Base-by-base conservation (phyloP, 2,113 vertebrate genomes). In the Seriola rivoliana region DNA sequence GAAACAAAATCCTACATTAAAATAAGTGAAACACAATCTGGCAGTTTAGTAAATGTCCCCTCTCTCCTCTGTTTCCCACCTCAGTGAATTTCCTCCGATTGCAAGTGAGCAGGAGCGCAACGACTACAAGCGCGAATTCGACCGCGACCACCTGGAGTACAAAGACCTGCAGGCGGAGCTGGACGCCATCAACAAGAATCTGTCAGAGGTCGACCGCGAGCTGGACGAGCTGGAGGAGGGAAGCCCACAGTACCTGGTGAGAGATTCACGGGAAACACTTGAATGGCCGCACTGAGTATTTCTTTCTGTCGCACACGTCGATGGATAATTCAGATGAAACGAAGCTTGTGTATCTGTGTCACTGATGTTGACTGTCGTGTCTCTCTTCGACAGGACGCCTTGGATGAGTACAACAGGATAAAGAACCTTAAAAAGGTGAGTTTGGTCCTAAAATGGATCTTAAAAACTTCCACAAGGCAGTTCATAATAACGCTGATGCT, bases 181-280 rank as follows among this genome's bases (percentile, higher is more conserved):
- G 77, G 95, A 98, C 66, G 89, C 92, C 16, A 65, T 97, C 73
- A 96, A 93, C 59, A 97, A 94, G 85, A 92, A 89, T 0, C 77
- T 96, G 59, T 92, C 95, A 0, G 93, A 94, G 1, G 89, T 96
- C 72, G 95, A 96, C 91, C 88, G 92, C 67, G 93, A 96, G 44
- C 80, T 98, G 78, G 94, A 97, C 29, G 80, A 95, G 4, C 94
- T 96, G 21, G 75, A 91, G 93, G 94, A 97, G 85, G 95, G 95
- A 32, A 96, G 92, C 86, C 94, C 95, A 9, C 91, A 96, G 82
- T 95, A 95, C 82, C 95, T 94, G 96, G 96, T 96, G 85, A 93
- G 85, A 29, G 11, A 5, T 50, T 19, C 40, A 52, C 50, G 9
- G 50, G 50, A 52, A 52, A 6, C 48, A 10, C 21, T 11, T 13